These are phyloP conservation scores for Harlomillsia oculata DNA, from an alignment of 1,140 invertebrate species.

Conservation along the genomic window DNA sequence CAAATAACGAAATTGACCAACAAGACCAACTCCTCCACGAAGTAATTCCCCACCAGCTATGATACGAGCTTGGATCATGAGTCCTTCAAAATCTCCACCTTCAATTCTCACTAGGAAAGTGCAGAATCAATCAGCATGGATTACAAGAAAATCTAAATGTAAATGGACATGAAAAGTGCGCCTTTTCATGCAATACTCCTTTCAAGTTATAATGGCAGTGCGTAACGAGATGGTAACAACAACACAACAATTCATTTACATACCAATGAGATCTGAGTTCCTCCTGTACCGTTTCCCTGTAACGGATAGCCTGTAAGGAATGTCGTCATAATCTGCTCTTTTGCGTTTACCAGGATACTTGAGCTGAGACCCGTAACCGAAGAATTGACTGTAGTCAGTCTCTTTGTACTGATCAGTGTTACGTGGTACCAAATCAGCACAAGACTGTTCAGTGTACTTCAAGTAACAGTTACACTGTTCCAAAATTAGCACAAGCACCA, in stretches of 20 bases:
- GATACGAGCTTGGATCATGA: constrained; percentile 24
- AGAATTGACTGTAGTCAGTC: constrained; percentile 10
- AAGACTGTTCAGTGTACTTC: constrained; percentile 23
- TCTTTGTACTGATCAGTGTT: constrained; percentile 14
- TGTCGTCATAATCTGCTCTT: constrained; percentile 10
- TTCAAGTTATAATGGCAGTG: too few relatives aligned
- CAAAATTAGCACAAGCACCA: too few relatives aligned
- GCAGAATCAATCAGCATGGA: neutral
- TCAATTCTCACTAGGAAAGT: constrained; percentile 26
- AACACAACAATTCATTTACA: neutral
- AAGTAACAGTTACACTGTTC: too few relatives aligned
- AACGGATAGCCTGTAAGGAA: constrained; percentile 20
- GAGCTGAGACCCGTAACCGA: neutral
- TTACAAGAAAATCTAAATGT: too few relatives aligned
- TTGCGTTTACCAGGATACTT: constrained; percentile 5
- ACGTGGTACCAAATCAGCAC: constrained; percentile 25
- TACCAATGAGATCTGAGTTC: constrained; percentile 29
- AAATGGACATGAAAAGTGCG: too few relatives aligned
- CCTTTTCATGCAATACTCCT: neutral
- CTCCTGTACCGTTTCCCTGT: constrained; percentile 22
- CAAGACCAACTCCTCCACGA: constrained; percentile 23
- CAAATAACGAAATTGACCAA: constrained; percentile 27
- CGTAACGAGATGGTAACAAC: neutral
- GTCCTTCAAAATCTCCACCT: constrained; percentile 27
- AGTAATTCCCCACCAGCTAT: constrained; percentile 8